Conservation (phyloP, 2,113 vertebrate species). For the Callionymus lyra region DNA sequence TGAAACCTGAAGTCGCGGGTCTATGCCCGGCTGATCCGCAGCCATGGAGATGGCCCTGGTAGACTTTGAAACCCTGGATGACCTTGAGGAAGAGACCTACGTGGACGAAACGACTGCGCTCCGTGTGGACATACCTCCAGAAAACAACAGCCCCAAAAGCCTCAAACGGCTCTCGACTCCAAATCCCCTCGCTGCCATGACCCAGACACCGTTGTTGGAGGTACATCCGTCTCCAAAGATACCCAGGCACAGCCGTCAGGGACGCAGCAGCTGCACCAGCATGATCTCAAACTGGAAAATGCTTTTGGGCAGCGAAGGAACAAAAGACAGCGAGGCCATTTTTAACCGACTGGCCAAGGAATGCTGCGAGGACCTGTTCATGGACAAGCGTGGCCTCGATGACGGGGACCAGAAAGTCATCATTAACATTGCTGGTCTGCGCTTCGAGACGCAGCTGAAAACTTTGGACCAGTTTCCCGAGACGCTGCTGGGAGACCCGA, state of each 20-base stretch:
- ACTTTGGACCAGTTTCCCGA: conserved; percentile 88
- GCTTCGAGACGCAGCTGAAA: conserved; percentile 87
- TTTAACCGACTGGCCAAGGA: conserved; percentile 77
- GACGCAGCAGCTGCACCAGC: conserved; percentile 66
- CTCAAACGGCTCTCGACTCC: conserved; percentile 19
- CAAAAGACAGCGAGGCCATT: conserved; percentile 72
- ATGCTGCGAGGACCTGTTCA: conserved; percentile 70
- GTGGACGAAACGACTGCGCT: conserved; percentile 62
- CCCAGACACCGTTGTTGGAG: conserved; percentile 19
- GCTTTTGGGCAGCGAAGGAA: conserved; percentile 70
- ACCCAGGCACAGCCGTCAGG: conserved; percentile 34
- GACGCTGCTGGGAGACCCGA: conserved; percentile 81
- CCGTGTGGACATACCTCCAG: conserved; percentile 45
- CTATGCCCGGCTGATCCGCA: conserved; percentile 42
- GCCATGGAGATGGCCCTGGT: conserved; percentile 89
- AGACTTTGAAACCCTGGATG: conserved; percentile 77
- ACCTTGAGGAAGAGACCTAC: conserved; percentile 67
- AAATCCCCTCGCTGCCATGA: no score
- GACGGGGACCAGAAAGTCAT: conserved; percentile 86
- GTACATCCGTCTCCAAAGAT: conserved; percentile 49
- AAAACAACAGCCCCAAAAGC: conserved; percentile 23
- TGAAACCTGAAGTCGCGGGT: conserved; percentile 23
- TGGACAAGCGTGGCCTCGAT: conserved; percentile 69
- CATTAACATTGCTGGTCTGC: conserved; percentile 90
- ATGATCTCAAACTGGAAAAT: conserved; percentile 80